Percentiles rank a stretch among this genome's conserved stretches.
Evolutionary conservation across 2,888 invertebrate species (phyloP).

Genomic region (Lamproptera curius): DNA sequence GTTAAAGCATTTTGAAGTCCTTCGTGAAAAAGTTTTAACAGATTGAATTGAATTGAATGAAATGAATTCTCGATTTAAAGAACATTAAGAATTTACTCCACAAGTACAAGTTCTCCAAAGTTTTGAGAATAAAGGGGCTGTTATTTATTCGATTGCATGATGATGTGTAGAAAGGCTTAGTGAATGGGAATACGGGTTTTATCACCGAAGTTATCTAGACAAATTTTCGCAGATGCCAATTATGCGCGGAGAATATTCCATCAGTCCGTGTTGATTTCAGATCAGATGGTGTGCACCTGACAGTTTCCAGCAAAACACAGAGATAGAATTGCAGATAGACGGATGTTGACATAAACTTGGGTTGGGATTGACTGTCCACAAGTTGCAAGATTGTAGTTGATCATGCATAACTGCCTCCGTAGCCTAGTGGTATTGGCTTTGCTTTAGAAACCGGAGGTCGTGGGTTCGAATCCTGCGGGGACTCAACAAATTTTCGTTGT

Average conservation of each 20-base stretch:
- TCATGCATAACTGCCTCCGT: no score
- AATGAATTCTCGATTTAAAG: conserved; percentile 15
- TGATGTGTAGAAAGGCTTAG: conserved; percentile 24
- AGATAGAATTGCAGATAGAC: background rate
- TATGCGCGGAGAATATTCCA: no score
- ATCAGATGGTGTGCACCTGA: background rate
- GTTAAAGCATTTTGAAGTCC: conserved; percentile 16
- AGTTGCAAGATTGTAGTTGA: background rate
- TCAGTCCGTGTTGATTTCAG: background rate
- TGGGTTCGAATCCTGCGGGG: no score
- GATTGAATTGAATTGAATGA: no score
- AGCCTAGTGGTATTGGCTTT: no score
- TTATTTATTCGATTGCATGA: conserved; percentile 26
- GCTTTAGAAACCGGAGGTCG: no score
- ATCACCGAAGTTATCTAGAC: conserved; percentile 28
- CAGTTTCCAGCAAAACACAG: background rate
- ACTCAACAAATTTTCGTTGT: no score
- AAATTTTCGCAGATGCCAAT: conserved; percentile 25
- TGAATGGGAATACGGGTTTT: no score
- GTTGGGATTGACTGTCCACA: background rate
- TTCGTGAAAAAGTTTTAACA: conserved; percentile 12
- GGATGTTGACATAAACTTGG: background rate
- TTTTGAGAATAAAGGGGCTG: conserved; percentile 23
- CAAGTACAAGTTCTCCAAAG: conserved; percentile 23
- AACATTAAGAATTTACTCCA: conserved; percentile 25